Evolutionary conservation across 1,140 invertebrate genomes (phyloP).

Genomic region (Achatina immaculata): DNA sequence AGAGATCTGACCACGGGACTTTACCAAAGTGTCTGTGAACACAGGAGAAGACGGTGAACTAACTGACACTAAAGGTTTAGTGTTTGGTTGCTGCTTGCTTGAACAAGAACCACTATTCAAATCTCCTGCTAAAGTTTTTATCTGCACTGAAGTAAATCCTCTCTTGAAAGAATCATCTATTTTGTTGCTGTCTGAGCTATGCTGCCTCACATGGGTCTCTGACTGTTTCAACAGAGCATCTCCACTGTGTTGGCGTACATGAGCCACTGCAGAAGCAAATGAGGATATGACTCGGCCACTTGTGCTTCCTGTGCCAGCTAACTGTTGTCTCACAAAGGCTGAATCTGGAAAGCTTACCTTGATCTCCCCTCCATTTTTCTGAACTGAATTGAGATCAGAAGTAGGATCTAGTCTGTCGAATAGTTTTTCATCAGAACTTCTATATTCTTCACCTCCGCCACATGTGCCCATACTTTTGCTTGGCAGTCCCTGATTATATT

Average conservation of each 20-base stretch:
- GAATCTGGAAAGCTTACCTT: neutral
- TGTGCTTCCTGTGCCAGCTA: neutral
- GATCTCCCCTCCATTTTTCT: neutral
- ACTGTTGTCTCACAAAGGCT: neutral
- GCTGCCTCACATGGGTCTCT: constrained; percentile 14
- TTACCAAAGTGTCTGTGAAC: neutral
- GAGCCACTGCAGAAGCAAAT: constrained; percentile 28
- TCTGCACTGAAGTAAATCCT: neutral
- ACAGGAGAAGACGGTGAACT: neutral
- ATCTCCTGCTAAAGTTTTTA: neutral
- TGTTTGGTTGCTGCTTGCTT: neutral
- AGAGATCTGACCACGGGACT: neutral
- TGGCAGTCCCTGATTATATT: neutral
- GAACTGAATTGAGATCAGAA: neutral
- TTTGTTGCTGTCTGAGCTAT: constrained; percentile 3
- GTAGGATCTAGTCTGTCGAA: neutral
- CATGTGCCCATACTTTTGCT: neutral
- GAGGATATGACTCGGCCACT: neutral
- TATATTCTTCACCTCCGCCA: neutral
- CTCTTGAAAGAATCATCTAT: neutral
- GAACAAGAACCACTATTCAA: neutral
- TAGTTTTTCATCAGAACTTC: neutral
- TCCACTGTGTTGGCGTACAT: constrained; percentile 11
- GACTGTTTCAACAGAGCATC: neutral
- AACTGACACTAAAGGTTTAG: neutral